Evolutionary conservation across 1,140 invertebrate genomes (phyloP).

Genomic region (Micrasema minimum): DNA sequence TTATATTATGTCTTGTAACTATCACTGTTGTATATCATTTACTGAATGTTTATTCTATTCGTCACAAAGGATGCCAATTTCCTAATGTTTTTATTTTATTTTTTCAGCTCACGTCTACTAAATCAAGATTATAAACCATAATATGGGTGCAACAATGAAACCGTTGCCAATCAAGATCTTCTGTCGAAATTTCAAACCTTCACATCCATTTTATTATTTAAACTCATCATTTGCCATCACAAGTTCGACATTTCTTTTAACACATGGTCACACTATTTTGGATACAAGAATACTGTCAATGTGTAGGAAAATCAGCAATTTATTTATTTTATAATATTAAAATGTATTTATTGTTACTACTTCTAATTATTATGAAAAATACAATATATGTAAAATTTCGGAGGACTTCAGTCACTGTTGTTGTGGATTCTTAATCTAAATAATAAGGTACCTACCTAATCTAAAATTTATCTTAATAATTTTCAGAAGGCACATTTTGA

Average conservation of each 20-base stretch:
- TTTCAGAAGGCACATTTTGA: too few relatives aligned
- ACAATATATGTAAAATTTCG: constrained; percentile 31
- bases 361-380: constrained; percentile 21
- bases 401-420: too few relatives aligned
- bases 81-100: too few relatives aligned
- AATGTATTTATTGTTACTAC: constrained; percentile 41
- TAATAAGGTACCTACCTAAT: too few relatives aligned
- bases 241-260: constrained; percentile 12
- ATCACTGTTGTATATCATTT: too few relatives aligned
- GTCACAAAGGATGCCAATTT: too few relatives aligned
- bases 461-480: too few relatives aligned
- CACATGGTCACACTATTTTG: constrained; percentile 25
- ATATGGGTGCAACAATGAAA: neutral
- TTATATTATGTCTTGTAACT: too few relatives aligned
- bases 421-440: too few relatives aligned
- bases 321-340: constrained; percentile 41
- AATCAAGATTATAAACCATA: neutral
- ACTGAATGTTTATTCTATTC: too few relatives aligned
- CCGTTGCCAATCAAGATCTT: neutral
- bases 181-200: constrained; percentile 9
- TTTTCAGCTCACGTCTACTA: constrained; percentile 38
- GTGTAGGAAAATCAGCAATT: constrained; percentile 14
- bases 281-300: constrained; percentile 17
- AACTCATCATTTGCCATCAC: constrained; percentile 26
- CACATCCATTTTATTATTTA: constrained; percentile 13